Percentiles rank a stretch among this genome's conserved stretches.
phyloP scores from a whole-genome alignment of 2,113 vertebrate species.

The Chaetops frenatus region DNA sequence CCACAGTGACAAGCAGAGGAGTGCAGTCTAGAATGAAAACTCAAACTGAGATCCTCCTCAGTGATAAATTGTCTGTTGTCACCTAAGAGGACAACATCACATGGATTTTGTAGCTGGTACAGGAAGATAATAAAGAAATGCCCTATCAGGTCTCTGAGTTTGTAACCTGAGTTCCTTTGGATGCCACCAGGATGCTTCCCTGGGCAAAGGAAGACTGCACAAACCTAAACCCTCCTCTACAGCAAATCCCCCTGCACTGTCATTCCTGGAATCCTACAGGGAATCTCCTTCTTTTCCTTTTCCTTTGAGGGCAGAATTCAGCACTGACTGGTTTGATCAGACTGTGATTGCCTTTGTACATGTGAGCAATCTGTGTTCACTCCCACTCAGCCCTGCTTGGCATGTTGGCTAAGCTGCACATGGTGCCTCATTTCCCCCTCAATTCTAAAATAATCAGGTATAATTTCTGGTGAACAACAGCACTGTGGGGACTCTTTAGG shows the following conservation, averaged over 20 bases:
- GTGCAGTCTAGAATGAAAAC: background rate
- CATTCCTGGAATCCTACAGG: background rate
- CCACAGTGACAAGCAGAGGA: background rate
- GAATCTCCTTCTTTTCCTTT: background rate
- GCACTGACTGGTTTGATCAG: background rate
- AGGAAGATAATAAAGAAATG: background rate
- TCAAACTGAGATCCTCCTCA: background rate
- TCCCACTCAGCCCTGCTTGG: background rate
- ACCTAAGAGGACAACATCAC: background rate
- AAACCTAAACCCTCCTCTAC: background rate
- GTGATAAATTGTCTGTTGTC: background rate
- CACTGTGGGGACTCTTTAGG: background rate
- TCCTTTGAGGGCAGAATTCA: background rate
- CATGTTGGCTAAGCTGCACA: background rate
- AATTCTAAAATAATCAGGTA: background rate
- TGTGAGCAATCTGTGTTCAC: background rate
- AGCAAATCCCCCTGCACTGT: background rate
- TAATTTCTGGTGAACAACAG: background rate
- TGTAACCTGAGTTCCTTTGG: background rate
- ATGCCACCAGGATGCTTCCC: background rate
- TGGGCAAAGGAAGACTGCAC: background rate
- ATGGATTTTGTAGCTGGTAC: background rate
- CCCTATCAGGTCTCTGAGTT: background rate
- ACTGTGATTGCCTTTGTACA: background rate
- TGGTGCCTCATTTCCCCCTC: background rate